These are phyloP conservation scores for Tinea pellionella DNA, from an alignment of 2,888 invertebrate species.

Conservation along the genomic window DNA sequence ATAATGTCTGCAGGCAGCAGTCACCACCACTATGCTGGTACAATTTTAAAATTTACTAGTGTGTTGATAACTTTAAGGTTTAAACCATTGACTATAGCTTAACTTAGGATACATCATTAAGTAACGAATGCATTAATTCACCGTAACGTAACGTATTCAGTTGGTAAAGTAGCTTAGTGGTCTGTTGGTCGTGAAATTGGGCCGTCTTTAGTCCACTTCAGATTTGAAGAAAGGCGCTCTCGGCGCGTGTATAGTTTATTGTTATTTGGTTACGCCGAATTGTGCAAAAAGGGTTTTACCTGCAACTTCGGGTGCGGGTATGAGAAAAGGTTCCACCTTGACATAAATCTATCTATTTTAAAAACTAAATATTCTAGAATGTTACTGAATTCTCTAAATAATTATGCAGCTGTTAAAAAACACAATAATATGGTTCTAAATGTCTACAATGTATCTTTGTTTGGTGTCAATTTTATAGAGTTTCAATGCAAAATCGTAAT, in stretches of 20 bases:
- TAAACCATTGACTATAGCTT: too few relatives aligned
- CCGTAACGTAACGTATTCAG: background rate
- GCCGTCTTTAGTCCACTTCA: slow-evolving; percentile 36
- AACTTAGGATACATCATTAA: background rate
- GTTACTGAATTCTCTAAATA: too few relatives aligned
- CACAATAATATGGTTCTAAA: too few relatives aligned
- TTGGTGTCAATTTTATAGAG: background rate
- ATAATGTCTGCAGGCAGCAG: too few relatives aligned
- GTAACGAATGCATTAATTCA: slow-evolving; percentile 4
- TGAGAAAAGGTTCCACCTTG: slow-evolving; percentile 24
- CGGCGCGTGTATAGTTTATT: slow-evolving; percentile 37
- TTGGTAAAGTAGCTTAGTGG: background rate
- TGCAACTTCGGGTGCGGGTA: slow-evolving; percentile 32
- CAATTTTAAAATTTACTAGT: background rate
- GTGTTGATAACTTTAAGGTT: background rate
- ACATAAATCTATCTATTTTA: too few relatives aligned
- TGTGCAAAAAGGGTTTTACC: slow-evolving; percentile 69
- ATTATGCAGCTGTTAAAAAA: too few relatives aligned
- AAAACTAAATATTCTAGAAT: too few relatives aligned
- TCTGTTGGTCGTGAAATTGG: slow-evolving; percentile 42
- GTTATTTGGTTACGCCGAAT: slow-evolving; percentile 49
- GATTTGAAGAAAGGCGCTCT: slow-evolving; percentile 46
- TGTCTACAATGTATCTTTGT: background rate
- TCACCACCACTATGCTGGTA: too few relatives aligned
- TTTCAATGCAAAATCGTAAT: background rate